phyloP scores from a whole-genome alignment of 2,113 vertebrate genomes.

The Anarhynchus alexandrinus region DNA sequence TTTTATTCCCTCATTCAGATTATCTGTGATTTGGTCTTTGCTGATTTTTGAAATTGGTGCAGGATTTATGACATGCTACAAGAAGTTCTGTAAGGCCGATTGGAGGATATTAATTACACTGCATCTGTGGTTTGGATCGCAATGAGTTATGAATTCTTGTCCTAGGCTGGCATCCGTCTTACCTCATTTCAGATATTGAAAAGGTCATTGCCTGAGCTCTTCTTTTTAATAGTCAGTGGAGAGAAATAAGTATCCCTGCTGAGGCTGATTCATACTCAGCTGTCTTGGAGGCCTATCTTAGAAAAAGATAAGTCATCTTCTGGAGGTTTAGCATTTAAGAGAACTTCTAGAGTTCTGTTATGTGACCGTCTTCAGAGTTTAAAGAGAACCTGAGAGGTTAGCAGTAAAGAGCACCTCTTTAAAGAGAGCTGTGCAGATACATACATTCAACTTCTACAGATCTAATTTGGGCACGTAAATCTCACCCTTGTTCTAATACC shows the following conservation, averaged over 20 bases:
- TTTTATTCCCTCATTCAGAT: neutral
- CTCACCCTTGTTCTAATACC: neutral
- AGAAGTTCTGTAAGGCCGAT: neutral
- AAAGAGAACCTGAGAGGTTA: neutral
- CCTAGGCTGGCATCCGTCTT: neutral
- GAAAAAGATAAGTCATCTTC: neutral
- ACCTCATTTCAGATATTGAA: neutral
- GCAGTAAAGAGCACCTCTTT: neutral
- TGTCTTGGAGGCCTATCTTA: neutral
- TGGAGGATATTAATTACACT: neutral
- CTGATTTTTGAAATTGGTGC: neutral
- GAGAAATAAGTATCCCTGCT: neutral
- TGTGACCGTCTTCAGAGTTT: neutral
- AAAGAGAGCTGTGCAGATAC: neutral
- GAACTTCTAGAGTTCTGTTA: neutral
- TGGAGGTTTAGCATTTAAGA: neutral
- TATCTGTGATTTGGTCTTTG: neutral
- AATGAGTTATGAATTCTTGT: neutral
- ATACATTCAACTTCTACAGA: neutral
- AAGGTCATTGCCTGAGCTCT: neutral
- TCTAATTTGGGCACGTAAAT: neutral
- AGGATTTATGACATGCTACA: neutral
- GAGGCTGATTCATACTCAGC: neutral
- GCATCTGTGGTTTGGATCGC: neutral
- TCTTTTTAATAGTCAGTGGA: neutral